Evolutionary conservation across 2,797 vertebrate species (phyloP).

Genomic region (Eospalax fontanierii): DNA sequence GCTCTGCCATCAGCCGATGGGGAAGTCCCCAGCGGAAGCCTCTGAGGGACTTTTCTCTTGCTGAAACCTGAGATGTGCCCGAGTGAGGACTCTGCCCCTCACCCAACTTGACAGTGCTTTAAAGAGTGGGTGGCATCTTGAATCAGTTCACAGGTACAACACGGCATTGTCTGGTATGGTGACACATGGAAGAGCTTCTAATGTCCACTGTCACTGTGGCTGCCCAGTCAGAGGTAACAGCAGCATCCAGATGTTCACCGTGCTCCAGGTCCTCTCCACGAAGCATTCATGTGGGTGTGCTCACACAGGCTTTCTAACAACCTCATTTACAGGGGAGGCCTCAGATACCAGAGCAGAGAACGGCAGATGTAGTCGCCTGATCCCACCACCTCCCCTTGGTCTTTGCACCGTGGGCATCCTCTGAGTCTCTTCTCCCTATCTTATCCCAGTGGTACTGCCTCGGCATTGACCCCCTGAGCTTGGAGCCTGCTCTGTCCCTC

Average conservation of each 20-base stretch:
- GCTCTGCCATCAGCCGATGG: background rate
- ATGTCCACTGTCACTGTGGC: background rate
- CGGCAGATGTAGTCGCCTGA: fast-evolving
- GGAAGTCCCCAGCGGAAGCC: background rate
- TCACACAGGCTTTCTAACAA: background rate
- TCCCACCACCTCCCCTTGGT: fast-evolving
- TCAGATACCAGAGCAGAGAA: background rate
- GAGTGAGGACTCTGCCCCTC: background rate
- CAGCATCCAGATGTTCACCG: too few species aligned
- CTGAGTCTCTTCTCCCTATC: background rate
- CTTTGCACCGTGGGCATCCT: fast-evolving
- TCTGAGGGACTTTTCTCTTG: background rate
- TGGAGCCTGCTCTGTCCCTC: background rate
- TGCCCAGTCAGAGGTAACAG: background rate
- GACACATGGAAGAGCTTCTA: background rate
- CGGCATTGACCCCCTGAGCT: too few species aligned
- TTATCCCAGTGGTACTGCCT: fast-evolving
- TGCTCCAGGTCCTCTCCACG: background rate
- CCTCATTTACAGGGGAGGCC: background rate
- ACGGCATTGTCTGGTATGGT: background rate
- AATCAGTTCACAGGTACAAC: background rate
- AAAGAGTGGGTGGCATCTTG: background rate
- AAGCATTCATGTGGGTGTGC: fast-evolving
- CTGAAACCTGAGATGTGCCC: background rate
- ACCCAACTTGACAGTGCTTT: background rate